Base-by-base conservation (phyloP, 2,113 vertebrate species). In the Antechinus flavipes region DNA sequence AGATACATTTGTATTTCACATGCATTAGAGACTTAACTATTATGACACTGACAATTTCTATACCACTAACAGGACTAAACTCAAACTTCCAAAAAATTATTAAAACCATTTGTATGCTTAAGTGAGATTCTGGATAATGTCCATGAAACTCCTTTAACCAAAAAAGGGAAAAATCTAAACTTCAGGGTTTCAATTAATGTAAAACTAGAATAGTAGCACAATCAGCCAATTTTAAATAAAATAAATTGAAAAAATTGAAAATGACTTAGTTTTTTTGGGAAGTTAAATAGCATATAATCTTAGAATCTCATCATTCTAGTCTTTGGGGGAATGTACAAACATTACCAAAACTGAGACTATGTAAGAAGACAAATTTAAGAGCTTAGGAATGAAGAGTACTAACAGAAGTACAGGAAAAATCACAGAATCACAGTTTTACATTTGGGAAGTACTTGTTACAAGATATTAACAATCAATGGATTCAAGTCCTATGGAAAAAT, bases 141-240 rank as follows among this genome's bases (percentile, higher is more conserved):
- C 61, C 42, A 49, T 42, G 91, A 30, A 46, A 27, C n/a, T 95
- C 92, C 42, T 46, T 95, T 5, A 3, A 24, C 93, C 50, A 30
- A 91, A 95, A 25, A 96, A 94, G 30, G 26, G 46, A 95, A 55
- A 94, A 95, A 61, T 54, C 24, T 91, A 95, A 90, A 76, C n/a
- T 76, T 76, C 5, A 42, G 16, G 8, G 35, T 55, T 84, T 16
- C 35, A 76, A 94, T 54, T 91, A 54, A 95, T 50, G 90, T 47
- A 92, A 92, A 76, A 93, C 46, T 90, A 91, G 26, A 95, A 94
- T 24, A 94, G 35, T 46, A 56, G 3, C 76, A 94, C 8, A 94
- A 91, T 26, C 76, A 90, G 58, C 25, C 90, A 27, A 90, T 91
- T 56, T 91, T 35, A 95, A 91, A 84, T 19, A 92, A 56, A 93